Percentiles rank a stretch among this genome's conserved stretches.
Conservation (phyloP, 2,888 invertebrate genomes). For the Teinopalpus imperialis region DNA sequence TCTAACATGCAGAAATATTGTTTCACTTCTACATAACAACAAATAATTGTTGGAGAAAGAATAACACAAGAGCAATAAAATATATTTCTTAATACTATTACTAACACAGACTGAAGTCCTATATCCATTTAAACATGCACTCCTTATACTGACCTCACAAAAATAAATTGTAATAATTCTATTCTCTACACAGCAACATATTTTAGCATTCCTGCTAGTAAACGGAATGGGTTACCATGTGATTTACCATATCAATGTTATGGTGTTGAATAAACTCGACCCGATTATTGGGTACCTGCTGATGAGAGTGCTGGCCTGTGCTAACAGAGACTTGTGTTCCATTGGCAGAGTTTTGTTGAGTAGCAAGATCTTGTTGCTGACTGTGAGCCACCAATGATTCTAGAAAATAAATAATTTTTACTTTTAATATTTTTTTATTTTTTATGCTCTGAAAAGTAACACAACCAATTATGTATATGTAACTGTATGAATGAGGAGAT, state of each 20-base stretch:
- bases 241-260: constrained; percentile 81
- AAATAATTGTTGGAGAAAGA: too few species aligned
- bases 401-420: constrained; percentile 45
- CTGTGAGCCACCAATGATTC: constrained; percentile 73
- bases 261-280: constrained; percentile 81
- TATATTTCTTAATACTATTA: too few species aligned
- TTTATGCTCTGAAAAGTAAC: too few species aligned
- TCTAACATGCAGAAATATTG: too few species aligned
- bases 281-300: constrained; percentile 80
- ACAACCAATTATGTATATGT: too few species aligned
- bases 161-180: constrained; percentile 29
- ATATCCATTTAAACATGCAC: constrained; percentile 15
- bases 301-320: constrained; percentile 60
- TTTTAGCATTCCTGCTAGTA: constrained; percentile 68
- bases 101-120: too few species aligned
- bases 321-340: constrained; percentile 62
- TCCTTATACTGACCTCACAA: not conserved
- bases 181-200: constrained; percentile 52
- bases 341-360: constrained; percentile 48
- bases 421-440: too few species aligned
- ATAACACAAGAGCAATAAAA: too few species aligned
- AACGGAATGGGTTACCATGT: constrained; percentile 62
- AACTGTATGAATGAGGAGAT: too few species aligned
- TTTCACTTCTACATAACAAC: too few species aligned
- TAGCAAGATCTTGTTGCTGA: constrained; percentile 70